phyloP scores from a whole-genome alignment of 2,797 vertebrate genomes.

The Catamblyrhynchus diadema region DNA sequence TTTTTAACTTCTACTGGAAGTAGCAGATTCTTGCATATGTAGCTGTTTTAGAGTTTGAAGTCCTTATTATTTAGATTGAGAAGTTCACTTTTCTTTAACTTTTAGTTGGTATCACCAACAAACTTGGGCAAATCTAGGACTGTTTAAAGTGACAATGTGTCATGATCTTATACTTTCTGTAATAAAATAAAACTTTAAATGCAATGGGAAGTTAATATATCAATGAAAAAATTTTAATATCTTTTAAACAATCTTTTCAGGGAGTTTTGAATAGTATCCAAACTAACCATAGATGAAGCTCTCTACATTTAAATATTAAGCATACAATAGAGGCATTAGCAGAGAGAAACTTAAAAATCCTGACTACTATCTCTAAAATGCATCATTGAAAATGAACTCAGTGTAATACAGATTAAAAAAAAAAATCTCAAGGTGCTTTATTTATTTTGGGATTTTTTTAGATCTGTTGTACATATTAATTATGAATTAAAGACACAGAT shows the following conservation, averaged over 20 bases:
- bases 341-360: background rate
- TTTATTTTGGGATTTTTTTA: background rate
- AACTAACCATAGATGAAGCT: background rate
- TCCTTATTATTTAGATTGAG: background rate
- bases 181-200: background rate
- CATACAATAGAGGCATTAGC: background rate
- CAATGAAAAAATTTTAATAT: background rate
- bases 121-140: background rate
- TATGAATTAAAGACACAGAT: constrained; percentile 45
- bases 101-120: background rate
- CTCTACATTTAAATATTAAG: background rate
- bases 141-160: background rate
- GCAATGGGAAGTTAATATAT: background rate
- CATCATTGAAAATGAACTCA: background rate
- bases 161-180: background rate
- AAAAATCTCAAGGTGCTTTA: background rate
- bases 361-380: background rate
- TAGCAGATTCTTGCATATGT: background rate
- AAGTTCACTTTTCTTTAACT: background rate
- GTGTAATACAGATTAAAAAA: background rate
- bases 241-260: background rate
- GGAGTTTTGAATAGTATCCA: background rate
- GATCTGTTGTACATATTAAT: constrained; percentile 18
- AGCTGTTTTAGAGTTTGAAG: background rate
- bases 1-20: background rate